Percentiles rank a stretch among this genome's conserved stretches.
Evolutionary conservation across 2,797 vertebrate genomes (phyloP).

Genomic region (Lemur catta): DNA sequence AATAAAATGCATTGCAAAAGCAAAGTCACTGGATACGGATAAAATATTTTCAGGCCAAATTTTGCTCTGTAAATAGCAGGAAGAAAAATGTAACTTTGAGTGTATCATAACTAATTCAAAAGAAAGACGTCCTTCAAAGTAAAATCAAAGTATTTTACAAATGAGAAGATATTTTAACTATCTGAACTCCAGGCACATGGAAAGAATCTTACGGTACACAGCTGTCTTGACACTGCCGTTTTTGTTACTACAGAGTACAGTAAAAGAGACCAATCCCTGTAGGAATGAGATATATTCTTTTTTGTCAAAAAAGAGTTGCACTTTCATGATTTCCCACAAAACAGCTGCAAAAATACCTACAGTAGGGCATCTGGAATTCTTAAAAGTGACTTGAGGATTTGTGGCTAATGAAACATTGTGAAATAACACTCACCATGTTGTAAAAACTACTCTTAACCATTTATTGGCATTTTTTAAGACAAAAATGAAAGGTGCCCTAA

Average conservation of each 20-base stretch:
- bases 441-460: conserved; percentile 76
- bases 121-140: conserved; percentile 50
- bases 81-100: conserved; percentile 72
- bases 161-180: conserved; percentile 74
- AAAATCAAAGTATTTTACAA: conserved; percentile 72
- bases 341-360: conserved; percentile 84
- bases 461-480: conserved; percentile 74
- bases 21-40: conserved; percentile 10
- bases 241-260: conserved; percentile 54
- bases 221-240: not conserved
- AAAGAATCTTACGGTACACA: conserved; percentile 31
- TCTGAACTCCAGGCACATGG: conserved; percentile 49
- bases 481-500: conserved; percentile 71
- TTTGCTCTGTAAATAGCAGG: conserved; percentile 70
- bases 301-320: conserved; percentile 58
- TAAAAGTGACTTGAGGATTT: conserved; percentile 80
- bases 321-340: conserved; percentile 74
- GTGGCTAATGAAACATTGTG: conserved; percentile 82
- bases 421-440: conserved; percentile 80
- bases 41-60: conserved; percentile 59
- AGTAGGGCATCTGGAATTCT: conserved; percentile 78
- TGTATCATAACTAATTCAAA: conserved; percentile 43
- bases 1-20: conserved; percentile 63
- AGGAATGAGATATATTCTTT: conserved; percentile 22
- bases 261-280: conserved; percentile 29